phyloP scores from a whole-genome alignment of 2,888 invertebrate genomes.

The Patella caerulea region DNA sequence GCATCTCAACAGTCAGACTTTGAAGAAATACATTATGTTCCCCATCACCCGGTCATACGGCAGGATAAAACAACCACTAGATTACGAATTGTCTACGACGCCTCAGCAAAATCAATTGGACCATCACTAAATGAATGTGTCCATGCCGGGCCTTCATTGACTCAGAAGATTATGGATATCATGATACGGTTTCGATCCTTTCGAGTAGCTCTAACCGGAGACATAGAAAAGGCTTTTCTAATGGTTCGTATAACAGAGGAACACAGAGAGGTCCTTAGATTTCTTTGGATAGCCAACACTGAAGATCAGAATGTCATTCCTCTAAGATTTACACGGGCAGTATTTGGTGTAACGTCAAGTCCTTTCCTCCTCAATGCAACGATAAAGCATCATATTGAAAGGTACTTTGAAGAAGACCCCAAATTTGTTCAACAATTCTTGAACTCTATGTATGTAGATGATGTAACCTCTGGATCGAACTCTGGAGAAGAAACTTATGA shows the following conservation, averaged over 20 bases:
- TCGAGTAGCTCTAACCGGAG: not conserved
- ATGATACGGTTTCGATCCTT: not conserved
- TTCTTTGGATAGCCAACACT: not conserved
- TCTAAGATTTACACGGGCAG: not conserved
- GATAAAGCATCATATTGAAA: not conserved
- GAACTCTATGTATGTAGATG: not conserved
- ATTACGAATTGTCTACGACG: not conserved
- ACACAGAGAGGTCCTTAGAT: not conserved
- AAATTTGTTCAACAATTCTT: not conserved
- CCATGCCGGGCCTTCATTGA: not conserved
- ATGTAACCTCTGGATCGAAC: not conserved
- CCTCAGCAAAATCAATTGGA: not conserved
- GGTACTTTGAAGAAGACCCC: not conserved
- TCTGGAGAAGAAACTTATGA: not conserved
- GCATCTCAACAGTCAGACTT: not conserved
- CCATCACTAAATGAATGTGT: not conserved
- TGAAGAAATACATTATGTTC: not conserved
- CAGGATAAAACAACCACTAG: not conserved
- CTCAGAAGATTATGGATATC: slow-evolving; percentile 3
- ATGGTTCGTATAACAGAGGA: not conserved
- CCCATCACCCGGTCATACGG: not conserved
- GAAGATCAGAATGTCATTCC: not conserved
- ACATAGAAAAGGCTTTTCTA: slow-evolving; percentile 13
- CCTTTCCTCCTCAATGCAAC: not conserved
- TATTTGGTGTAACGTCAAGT: not conserved